phyloP scores from a whole-genome alignment of 2,113 vertebrate genomes.

The Xenus cinereus region DNA sequence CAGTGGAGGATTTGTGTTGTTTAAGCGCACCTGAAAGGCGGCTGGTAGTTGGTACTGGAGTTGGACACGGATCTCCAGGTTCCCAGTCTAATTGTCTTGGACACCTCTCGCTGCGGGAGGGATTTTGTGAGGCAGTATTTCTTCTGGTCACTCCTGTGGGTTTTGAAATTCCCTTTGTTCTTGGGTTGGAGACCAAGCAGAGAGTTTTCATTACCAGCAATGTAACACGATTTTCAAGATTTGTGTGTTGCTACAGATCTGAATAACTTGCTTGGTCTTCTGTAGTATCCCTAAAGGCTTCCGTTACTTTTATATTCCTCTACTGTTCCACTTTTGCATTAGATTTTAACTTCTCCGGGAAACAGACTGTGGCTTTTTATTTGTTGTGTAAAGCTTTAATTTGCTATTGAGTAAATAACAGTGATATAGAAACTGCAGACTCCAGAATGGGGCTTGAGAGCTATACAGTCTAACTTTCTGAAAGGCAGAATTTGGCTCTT shows the following conservation, averaged over 20 bases:
- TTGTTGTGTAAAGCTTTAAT: constrained; percentile 42
- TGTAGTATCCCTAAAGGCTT: background rate
- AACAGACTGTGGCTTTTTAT: background rate
- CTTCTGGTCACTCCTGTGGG: background rate
- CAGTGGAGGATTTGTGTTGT: background rate
- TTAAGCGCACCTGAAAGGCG: background rate
- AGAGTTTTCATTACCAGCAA: background rate
- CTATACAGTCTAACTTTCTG: background rate
- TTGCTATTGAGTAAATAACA: constrained; percentile 37
- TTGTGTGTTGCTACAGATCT: background rate
- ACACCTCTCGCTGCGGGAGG: rapidly evolving
- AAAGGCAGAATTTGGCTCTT: constrained; percentile 19
- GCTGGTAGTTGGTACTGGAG: rapidly evolving
- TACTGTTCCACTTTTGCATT: background rate
- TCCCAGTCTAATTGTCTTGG: background rate
- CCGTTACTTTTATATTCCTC: background rate
- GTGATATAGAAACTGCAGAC: background rate
- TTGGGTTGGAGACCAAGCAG: background rate
- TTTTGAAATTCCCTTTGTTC: constrained; percentile 1
- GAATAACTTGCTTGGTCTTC: background rate
- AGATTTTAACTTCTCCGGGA: background rate
- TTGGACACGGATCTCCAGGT: background rate
- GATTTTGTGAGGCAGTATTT: background rate
- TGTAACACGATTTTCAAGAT: background rate
- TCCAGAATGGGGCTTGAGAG: background rate